Evolutionary conservation across 2,888 invertebrate species (phyloP).

Genomic region (Archaeoteleia sp.): DNA sequence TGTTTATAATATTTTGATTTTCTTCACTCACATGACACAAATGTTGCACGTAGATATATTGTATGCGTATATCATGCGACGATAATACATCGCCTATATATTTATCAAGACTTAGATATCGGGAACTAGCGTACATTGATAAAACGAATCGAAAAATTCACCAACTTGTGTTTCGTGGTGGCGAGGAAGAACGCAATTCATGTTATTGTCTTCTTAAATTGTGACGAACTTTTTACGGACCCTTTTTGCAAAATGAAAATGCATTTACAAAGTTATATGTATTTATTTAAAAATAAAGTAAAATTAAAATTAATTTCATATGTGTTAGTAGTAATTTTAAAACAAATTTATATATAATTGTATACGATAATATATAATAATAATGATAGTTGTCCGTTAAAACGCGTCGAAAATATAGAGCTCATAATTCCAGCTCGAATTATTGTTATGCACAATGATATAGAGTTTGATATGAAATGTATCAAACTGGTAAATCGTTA

Average conservation of each 20-base stretch:
- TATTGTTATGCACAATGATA: slow-evolving; percentile 51
- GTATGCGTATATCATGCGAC: slow-evolving; percentile 19
- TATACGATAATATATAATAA: slow-evolving; percentile 3
- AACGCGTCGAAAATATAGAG: slow-evolving; percentile 37
- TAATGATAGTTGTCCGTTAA: slow-evolving; percentile 42
- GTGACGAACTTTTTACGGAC: slow-evolving; percentile 47
- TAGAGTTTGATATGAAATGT: slow-evolving; percentile 51
- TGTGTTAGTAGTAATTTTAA: not conserved
- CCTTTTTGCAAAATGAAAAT: slow-evolving; percentile 13
- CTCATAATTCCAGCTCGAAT: slow-evolving; percentile 23
- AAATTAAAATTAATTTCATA: slow-evolving; percentile 6
- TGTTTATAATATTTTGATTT: slow-evolving; percentile 9
- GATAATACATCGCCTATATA: slow-evolving; percentile 25
- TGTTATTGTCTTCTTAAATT: slow-evolving; percentile 49
- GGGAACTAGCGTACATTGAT: slow-evolving; percentile 41
- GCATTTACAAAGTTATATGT: slow-evolving; percentile 28
- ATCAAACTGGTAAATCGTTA: slow-evolving; percentile 52
- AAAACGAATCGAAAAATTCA: slow-evolving; percentile 49
- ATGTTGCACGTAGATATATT: slow-evolving; percentile 33
- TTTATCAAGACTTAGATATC: slow-evolving; percentile 34
- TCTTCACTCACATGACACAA: slow-evolving; percentile 40
- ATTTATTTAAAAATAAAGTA: slow-evolving; percentile 30
- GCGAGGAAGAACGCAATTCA: slow-evolving; percentile 45
- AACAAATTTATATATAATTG: slow-evolving; percentile 13
- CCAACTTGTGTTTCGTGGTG: slow-evolving; percentile 22